Evolutionary conservation across 2,888 invertebrate species (phyloP).

Genomic region (Frankliniella fusca): DNA sequence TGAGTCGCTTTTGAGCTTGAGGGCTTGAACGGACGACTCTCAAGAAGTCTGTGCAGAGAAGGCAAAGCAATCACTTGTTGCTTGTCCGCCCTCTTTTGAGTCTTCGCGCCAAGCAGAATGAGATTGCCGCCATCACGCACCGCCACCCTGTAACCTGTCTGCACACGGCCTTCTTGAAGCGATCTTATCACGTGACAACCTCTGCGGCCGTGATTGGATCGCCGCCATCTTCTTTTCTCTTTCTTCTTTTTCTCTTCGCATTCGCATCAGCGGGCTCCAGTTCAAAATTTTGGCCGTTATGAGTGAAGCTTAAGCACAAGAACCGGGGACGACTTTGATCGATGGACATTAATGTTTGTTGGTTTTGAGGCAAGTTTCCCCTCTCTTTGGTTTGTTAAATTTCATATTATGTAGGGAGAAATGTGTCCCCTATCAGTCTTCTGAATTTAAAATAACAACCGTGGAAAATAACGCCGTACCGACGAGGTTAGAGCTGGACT

Average conservation of each 20-base stretch:
- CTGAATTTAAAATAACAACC: too few species aligned
- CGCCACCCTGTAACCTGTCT: neutral
- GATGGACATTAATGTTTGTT: neutral
- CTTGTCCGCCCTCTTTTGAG: neutral
- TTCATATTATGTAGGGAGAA: neutral
- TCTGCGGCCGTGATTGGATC: neutral
- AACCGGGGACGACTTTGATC: too few species aligned
- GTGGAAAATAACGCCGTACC: too few species aligned
- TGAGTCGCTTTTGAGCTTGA: too few species aligned
- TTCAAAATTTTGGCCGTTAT: constrained; percentile 7
- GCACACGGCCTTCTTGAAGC: neutral
- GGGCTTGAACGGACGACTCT: too few species aligned
- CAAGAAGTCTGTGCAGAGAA: too few species aligned
- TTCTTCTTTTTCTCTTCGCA: neutral
- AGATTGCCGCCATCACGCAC: neutral
- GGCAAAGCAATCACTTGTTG: too few species aligned
- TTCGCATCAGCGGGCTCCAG: neutral
- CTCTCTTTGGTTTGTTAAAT: neutral
- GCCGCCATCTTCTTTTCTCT: neutral
- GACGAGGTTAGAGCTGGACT: too few species aligned
- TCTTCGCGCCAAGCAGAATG: neutral
- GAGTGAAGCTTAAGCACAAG: neutral
- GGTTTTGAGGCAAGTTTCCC: neutral
- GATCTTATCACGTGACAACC: neutral
- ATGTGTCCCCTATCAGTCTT: too few species aligned